phyloP scores from a whole-genome alignment of 2,888 invertebrate genomes.

The Agapostemon virescens region DNA sequence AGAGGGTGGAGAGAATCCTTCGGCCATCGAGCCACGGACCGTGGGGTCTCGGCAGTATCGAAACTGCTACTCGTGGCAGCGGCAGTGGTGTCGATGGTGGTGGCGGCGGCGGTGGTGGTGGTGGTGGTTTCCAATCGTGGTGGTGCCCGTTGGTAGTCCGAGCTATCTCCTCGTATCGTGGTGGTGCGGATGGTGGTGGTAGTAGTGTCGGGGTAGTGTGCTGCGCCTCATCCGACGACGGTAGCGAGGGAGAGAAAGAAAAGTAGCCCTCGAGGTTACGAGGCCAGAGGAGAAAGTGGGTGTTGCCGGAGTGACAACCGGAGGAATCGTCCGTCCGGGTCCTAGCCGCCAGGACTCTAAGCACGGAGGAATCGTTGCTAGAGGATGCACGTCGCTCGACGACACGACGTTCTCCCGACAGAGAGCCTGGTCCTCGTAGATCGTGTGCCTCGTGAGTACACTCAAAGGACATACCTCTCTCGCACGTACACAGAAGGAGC shows the following conservation, averaged over 20 bases:
- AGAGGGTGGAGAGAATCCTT: background rate
- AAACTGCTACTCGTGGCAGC: conserved; percentile 44
- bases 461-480: background rate
- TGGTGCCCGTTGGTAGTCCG: conserved; percentile 47
- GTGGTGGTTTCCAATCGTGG: conserved; percentile 48
- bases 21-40: conserved; percentile 3
- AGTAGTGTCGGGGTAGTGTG: conserved; percentile 56
- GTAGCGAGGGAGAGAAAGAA: conserved; percentile 61
- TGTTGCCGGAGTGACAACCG: conserved; percentile 67
- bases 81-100: conserved; percentile 28
- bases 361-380: conserved; percentile 28
- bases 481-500: background rate
- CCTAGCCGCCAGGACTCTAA: conserved; percentile 40
- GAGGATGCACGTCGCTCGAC: conserved; percentile 57
- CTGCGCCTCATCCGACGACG: conserved; percentile 60
- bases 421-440: conserved; percentile 46
- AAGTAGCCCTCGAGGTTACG: conserved; percentile 69
- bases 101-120: conserved; percentile 46
- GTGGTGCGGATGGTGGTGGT: conserved; percentile 39
- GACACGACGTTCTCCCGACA: conserved; percentile 46
- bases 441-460: conserved; percentile 61
- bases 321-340: conserved; percentile 45
- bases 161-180: conserved; percentile 19
- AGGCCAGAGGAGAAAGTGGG: conserved; percentile 71
- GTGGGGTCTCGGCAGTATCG: conserved; percentile 20